A percentile compares a stretch with the other conserved stretches of the same genome.
phyloP scores from a whole-genome alignment of 2,113 vertebrate species.

The Microtus oregoni region DNA sequence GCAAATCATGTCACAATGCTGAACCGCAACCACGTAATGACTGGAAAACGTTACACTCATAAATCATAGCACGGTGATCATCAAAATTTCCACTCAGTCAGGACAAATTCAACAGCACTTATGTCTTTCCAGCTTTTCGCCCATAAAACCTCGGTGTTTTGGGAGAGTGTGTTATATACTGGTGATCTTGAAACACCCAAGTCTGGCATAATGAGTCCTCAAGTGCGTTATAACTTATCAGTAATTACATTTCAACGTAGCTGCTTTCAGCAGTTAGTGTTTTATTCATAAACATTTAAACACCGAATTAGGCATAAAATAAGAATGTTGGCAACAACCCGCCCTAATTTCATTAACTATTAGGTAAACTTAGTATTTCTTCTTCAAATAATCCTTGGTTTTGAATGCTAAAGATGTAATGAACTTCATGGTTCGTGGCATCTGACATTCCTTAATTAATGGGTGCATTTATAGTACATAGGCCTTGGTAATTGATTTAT shows the following conservation, averaged over 20 bases:
- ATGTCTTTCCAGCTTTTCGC: conserved; percentile 89
- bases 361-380: conserved; percentile 94
- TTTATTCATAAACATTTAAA: conserved; percentile 93
- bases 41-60: conserved; percentile 94
- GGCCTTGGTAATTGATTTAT: conserved; percentile 99
- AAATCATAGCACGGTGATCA: conserved; percentile 95
- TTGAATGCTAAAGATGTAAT: conserved; percentile 99
- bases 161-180: conserved; percentile 87
- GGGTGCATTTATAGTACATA: conserved; percentile 99
- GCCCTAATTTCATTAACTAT: conserved; percentile 95
- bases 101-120: conserved; percentile 91
- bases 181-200: conserved; percentile 90
- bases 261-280: conserved; percentile 90
- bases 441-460: conserved; percentile 99
- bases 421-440: conserved; percentile 99
- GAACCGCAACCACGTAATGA: conserved; percentile 94
- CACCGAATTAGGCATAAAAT: conserved; percentile 90
- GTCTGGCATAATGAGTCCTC: conserved; percentile 91
- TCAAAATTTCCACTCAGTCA: conserved; percentile 97
- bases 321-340: conserved; percentile 90
- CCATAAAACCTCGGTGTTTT: conserved; percentile 89
- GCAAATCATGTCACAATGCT: conserved; percentile 96
- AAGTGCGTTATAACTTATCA: conserved; percentile 91
- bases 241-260: conserved; percentile 92
- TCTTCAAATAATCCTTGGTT: conserved; percentile 97